Evolutionary conservation across 2,888 invertebrate genomes (phyloP).

Genomic region (Linnaemya tessellans): DNA sequence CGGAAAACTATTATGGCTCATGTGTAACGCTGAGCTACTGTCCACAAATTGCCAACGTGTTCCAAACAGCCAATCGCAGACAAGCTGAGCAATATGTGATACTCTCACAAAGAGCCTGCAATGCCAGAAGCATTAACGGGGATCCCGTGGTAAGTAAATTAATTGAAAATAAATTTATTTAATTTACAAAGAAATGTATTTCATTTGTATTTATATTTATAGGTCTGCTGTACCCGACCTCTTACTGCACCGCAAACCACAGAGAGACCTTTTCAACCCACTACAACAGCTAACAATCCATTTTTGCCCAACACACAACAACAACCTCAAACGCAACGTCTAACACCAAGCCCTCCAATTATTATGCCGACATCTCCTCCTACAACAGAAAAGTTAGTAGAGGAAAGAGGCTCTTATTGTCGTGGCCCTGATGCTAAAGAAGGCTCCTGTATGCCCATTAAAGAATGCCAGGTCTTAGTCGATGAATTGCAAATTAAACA

Average conservation of each 20-base stretch:
- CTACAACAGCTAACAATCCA: conserved; percentile 3
- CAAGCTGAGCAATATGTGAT: conserved; percentile 78
- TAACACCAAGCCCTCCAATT: conserved; percentile 54
- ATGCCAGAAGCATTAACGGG: conserved; percentile 77
- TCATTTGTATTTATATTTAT: neutral
- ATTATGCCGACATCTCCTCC: conserved; percentile 56
- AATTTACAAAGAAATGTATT: too few species aligned
- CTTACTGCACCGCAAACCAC: conserved; percentile 18
- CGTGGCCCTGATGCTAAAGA: conserved; percentile 75
- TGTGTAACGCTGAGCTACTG: conserved; percentile 80
- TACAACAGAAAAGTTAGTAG: conserved; percentile 57
- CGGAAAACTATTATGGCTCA: conserved; percentile 80
- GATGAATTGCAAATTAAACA: conserved; percentile 75
- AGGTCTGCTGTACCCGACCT: conserved; percentile 80
- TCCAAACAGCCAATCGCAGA: conserved; percentile 75
- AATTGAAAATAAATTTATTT: too few species aligned
- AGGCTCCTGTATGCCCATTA: conserved; percentile 78
- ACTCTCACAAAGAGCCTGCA: conserved; percentile 79
- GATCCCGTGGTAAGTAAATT: conserved; percentile 80
- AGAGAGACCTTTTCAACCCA: conserved; percentile 1
- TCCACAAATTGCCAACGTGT: conserved; percentile 78
- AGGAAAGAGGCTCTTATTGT: conserved; percentile 73
- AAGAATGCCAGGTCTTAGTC: conserved; percentile 75
- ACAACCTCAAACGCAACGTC: conserved; percentile 25
- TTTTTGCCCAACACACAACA: conserved; percentile 20